Evolutionary conservation across 1,140 invertebrate species (phyloP).

Genomic region (Panulirus ornatus): DNA sequence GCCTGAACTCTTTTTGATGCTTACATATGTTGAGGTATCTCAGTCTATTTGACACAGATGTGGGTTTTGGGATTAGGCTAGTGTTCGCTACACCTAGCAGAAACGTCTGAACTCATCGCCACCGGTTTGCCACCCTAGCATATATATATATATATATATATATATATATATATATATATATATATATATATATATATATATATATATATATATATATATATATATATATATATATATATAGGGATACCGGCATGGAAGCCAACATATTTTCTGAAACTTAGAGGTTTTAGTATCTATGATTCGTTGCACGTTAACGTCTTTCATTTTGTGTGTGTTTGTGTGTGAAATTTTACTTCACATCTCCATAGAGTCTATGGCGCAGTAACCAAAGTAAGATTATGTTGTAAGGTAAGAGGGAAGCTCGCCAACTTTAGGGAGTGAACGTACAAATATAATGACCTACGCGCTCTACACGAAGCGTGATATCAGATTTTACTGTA

Average conservation of each 20-base stretch:
- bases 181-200: neutral
- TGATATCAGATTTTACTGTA: neutral
- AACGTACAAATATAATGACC: neutral
- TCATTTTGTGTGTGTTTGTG: conserved; percentile 8
- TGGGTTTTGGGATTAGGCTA: neutral
- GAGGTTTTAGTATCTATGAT: conserved; percentile 38
- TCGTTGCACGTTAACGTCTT: conserved; percentile 57
- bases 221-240: conserved; percentile 2
- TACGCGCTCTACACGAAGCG: neutral
- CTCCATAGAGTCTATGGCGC: too few relatives aligned
- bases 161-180: neutral
- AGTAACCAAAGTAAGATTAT: too few relatives aligned
- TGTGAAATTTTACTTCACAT: too few relatives aligned
- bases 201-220: conserved; percentile 7
- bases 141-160: neutral
- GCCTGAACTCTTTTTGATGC: conserved; percentile 24
- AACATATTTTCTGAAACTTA: conserved; percentile 26
- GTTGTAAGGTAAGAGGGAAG: too few relatives aligned
- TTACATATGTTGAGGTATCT: conserved; percentile 57
- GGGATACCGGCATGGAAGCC: neutral
- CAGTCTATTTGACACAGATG: conserved; percentile 28
- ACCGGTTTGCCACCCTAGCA: neutral
- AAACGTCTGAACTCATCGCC: neutral
- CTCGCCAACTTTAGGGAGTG: too few relatives aligned
- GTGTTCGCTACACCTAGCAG: conserved; percentile 34